Evolutionary conservation across 2,113 vertebrate genomes (phyloP), one percentile per base, ranked within the genome.

Genomic region (Varanus salvator): DNA sequence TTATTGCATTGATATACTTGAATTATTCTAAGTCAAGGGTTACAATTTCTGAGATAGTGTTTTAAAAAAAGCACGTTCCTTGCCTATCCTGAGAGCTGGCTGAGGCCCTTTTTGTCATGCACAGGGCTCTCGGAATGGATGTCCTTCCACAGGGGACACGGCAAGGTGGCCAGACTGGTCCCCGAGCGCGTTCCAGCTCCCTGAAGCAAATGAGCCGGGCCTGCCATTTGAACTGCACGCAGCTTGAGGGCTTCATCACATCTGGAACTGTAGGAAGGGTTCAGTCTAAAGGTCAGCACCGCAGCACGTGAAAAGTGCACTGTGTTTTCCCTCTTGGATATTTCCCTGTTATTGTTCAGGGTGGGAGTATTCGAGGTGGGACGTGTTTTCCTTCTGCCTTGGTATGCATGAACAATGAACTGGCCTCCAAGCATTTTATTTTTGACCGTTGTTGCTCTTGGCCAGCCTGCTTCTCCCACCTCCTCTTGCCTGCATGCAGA

Each of bases 401-500:
- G 86, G 74, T 89, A 81, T 91, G 92, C 90, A 76, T 78, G 87
- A 95, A 95, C 94, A 92, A 94, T 85, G n/a, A 71, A 87, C 19
- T 19, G 7, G 64, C 77, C 87, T 90, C 92, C 90, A 92, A 92
- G 85, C 91, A 87, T 92, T 94, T 90, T 93, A 69, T 85, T 94
- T 90, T 71, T 78, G 91, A 82, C 66, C 57, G 29, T 89, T 96
- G 85, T 95, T 95, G 93, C 93, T 95, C 77, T 95, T 95, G 95
- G 92, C 92, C 75, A 25, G 87, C 21, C 38, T 50, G 5, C 50
- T 92, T 69, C 85, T 23, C 92, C 94, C 94, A 94, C 91, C 88
- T 92, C 93, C 92, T 95, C 78, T 92, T 88, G 94, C 38, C 91
- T 27, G 89, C 21, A 91, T 52, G 8, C 80, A 92, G 93, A 7